These are phyloP conservation scores for Karalla daura DNA, from an alignment of 2,797 vertebrate genomes.

Conservation along the genomic window DNA sequence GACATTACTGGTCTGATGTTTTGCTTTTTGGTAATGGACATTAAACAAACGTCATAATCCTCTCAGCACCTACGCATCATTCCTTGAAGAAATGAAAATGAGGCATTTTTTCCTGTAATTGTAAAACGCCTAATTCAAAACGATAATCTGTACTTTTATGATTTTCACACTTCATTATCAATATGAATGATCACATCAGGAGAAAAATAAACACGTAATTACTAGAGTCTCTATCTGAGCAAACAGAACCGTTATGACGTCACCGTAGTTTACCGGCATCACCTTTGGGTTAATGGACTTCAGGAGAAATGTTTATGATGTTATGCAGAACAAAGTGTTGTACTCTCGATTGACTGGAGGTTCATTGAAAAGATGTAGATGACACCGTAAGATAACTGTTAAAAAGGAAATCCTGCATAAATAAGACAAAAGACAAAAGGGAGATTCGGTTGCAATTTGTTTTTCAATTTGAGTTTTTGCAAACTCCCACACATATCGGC, in stretches of 20 bases:
- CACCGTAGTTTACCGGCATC: no score
- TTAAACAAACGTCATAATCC: background rate
- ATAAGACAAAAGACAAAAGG: no score
- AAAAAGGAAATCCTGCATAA: no score
- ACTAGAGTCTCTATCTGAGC: background rate
- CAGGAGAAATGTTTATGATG: background rate
- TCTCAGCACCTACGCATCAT: background rate
- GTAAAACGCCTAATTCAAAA: background rate
- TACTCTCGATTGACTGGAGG: background rate
- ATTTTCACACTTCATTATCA: background rate
- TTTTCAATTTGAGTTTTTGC: background rate
- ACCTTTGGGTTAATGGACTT: background rate
- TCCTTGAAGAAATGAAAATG: background rate
- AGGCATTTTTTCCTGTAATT: background rate
- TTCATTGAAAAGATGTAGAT: background rate
- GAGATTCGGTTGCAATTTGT: background rate
- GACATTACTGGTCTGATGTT: no score
- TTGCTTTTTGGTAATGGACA: no score
- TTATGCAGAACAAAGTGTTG: background rate
- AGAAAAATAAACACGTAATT: background rate
- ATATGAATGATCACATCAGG: background rate
- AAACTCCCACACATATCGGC: background rate
- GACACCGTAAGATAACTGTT: background rate
- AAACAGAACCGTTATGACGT: background rate
- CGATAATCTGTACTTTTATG: no score